Evolutionary conservation across 2,113 vertebrate species (phyloP).

Genomic region (Anseranas semipalmata): DNA sequence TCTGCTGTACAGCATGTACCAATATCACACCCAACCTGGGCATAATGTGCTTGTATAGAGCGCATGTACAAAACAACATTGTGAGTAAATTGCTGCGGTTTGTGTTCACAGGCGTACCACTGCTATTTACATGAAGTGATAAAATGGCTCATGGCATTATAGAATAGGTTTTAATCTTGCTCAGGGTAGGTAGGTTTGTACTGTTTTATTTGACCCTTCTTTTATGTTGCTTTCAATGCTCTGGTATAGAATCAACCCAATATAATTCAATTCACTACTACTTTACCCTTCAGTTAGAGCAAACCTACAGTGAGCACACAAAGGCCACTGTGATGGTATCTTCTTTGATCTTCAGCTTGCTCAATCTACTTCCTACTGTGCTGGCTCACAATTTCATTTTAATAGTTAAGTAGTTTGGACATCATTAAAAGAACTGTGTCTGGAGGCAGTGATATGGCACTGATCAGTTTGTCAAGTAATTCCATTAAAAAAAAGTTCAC

Average conservation of each 20-base stretch:
- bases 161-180: neutral
- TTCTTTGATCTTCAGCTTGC: constrained; percentile 63
- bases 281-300: constrained; percentile 61
- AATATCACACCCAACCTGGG: no score
- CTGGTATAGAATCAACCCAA: constrained; percentile 24
- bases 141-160: neutral
- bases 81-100: neutral
- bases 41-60: accelerated
- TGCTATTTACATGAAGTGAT: neutral
- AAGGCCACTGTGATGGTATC: constrained; percentile 60
- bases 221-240: constrained; percentile 29
- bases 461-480: constrained; percentile 68
- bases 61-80: accelerated
- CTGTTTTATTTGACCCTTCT: constrained; percentile 39
- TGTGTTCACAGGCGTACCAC: neutral
- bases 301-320: constrained; percentile 52
- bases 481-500: constrained; percentile 68
- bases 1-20: neutral
- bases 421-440: constrained; percentile 73
- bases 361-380: constrained; percentile 66
- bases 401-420: constrained; percentile 74
- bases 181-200: neutral
- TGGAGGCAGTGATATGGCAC: constrained; percentile 69
- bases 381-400: constrained; percentile 71
- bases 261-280: constrained; percentile 37